Conservation (phyloP, 2,888 invertebrate genomes). For the Volucella inanis region DNA sequence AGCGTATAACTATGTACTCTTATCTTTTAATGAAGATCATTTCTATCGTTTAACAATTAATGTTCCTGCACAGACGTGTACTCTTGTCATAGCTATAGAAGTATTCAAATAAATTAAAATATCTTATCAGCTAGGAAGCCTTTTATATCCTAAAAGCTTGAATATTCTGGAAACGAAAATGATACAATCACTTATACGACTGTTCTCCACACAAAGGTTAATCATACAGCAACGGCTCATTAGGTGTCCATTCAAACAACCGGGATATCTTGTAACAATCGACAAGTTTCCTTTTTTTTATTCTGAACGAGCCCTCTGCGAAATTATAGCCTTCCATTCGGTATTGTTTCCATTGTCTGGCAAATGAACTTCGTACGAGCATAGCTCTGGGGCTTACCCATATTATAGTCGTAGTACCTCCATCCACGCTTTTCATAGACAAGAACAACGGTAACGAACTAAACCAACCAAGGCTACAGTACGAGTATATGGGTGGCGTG, state of each 20-base stretch:
- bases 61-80: no score
- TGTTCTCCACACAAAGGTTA: neutral
- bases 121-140: no score
- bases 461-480: conserved; percentile 14
- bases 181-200: no score
- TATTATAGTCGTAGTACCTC: neutral
- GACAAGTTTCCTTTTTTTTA: conserved; percentile 38
- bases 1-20: no score
- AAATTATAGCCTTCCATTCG: conserved; percentile 52
- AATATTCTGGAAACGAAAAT: no score
- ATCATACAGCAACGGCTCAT: conserved; percentile 36
- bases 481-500: no score
- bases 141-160: no score
- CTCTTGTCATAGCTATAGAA: no score
- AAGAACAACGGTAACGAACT: conserved; percentile 31
- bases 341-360: conserved; percentile 52
- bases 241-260: conserved; percentile 54
- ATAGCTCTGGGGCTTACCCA: conserved; percentile 43
- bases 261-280: conserved; percentile 13
- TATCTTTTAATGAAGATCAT: no score
- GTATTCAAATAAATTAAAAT: no score
- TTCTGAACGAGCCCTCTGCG: conserved; percentile 40
- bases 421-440: neutral
- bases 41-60: no score
- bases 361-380: conserved; percentile 51